Evolutionary conservation across 2,888 invertebrate species (phyloP).

Genomic region (Cancer borealis): DNA sequence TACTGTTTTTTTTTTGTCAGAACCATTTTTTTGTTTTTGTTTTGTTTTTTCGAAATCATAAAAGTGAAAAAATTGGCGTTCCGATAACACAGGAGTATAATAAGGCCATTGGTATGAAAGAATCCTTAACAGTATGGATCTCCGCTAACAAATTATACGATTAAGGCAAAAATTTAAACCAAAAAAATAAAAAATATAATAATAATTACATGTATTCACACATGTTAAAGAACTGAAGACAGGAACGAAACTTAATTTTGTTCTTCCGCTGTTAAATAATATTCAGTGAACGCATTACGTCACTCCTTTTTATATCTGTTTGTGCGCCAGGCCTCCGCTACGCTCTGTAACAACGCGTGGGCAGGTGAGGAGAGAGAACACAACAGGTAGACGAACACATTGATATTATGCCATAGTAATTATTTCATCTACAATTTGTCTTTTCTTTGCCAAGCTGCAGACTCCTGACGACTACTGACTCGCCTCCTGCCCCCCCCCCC

Average conservation of each 20-base stretch:
- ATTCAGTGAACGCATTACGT: background rate
- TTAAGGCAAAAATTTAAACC: background rate
- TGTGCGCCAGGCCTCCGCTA: background rate
- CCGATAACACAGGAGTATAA: slow-evolving; percentile 29
- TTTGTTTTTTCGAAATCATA: background rate
- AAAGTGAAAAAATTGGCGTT: slow-evolving; percentile 36
- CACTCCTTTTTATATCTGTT: background rate
- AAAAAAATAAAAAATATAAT: background rate
- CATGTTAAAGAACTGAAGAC: background rate
- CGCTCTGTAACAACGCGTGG: background rate
- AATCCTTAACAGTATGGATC: slow-evolving; percentile 44
- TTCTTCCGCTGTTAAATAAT: background rate
- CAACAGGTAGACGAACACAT: background rate
- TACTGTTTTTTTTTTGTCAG: slow-evolving; percentile 19
- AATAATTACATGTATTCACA: slow-evolving; percentile 27
- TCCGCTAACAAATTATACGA: slow-evolving; percentile 16
- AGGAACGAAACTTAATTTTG: background rate
- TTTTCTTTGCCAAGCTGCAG: background rate
- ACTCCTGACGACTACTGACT: slow-evolving; percentile 4
- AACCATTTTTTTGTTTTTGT: slow-evolving; percentile 26
- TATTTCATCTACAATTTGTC: background rate
- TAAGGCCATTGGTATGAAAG: slow-evolving; percentile 39
- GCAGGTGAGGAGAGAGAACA: background rate
- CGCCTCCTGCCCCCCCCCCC: background rate
- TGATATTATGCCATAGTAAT: background rate